These are phyloP conservation scores for Balanococcus diminutus DNA, from an alignment of 2,888 invertebrate genomes.

Conservation along the genomic window DNA sequence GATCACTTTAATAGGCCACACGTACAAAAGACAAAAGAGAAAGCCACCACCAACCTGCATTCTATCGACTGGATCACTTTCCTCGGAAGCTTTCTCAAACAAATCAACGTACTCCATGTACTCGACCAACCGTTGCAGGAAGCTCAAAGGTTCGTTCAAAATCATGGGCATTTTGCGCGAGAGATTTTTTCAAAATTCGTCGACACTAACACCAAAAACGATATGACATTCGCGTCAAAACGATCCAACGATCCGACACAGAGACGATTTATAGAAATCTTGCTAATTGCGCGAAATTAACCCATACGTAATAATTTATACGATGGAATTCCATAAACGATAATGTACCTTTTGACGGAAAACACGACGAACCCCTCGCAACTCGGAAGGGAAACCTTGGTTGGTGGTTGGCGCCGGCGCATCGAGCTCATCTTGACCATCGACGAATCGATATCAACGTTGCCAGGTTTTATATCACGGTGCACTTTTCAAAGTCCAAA, in stretches of 20 bases:
- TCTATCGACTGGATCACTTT: constrained; percentile 79
- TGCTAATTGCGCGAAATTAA: background rate
- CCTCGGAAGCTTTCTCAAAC: constrained; percentile 76
- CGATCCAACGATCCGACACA: background rate
- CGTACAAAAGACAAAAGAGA: too few species aligned
- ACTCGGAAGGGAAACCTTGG: background rate
- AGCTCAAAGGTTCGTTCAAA: constrained; percentile 94
- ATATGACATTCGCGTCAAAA: background rate
- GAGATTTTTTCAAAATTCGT: too few species aligned
- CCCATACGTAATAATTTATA: constrained; percentile 38
- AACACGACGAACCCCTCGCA: constrained; percentile 15
- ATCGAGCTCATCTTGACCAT: constrained; percentile 42
- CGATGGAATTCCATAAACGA: constrained; percentile 37
- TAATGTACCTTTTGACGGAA: constrained; percentile 26
- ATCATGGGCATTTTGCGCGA: constrained; percentile 86
- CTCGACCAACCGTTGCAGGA: constrained; percentile 92
- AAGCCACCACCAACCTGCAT: constrained; percentile 71
- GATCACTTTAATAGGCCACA: background rate
- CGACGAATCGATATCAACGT: constrained; percentile 47
- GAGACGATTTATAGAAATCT: constrained; percentile 67
- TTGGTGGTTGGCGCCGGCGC: constrained; percentile 38
- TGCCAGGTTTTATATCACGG: constrained; percentile 18
- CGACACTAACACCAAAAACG: background rate
- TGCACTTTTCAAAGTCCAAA: background rate
- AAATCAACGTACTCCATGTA: constrained; percentile 88